A percentile compares a stretch with the other conserved stretches of the same genome.
These are phyloP conservation scores for Oscheius sp. DNA, from an alignment of 1,140 invertebrate species.

Conservation along the genomic window DNA sequence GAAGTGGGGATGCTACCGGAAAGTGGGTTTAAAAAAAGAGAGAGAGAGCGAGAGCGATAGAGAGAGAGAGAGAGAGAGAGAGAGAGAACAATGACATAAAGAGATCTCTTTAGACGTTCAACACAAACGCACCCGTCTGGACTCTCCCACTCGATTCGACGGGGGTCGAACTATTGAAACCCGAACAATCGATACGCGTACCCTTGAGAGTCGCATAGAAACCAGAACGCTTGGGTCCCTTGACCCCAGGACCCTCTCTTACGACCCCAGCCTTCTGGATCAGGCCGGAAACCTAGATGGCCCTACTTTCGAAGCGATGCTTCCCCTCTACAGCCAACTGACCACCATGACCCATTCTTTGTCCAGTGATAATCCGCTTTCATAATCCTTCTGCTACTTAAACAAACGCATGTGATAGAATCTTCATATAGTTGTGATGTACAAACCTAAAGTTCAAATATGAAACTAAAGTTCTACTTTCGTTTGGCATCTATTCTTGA, in stretches of 20 bases:
- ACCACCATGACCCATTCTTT: too few species aligned
- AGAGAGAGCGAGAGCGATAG: neutral
- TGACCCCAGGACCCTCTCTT: neutral
- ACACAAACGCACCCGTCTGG: neutral
- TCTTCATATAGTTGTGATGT: too few species aligned
- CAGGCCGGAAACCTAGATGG: neutral
- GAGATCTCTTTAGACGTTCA: neutral
- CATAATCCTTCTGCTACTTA: too few species aligned
- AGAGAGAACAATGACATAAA: neutral
- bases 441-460: too few species aligned
- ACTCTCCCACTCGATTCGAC: neutral
- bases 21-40: neutral
- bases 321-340: neutral
- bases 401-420: too few species aligned
- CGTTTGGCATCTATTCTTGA: neutral
- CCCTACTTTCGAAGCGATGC: neutral
- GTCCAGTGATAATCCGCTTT: too few species aligned
- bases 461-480: neutral
- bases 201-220: neutral
- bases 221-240: too few species aligned
- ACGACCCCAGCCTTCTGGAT: neutral
- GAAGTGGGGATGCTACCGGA: constrained; percentile 13
- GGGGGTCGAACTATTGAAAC: neutral
- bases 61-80: neutral
- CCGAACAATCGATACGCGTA: neutral